Conservation (phyloP, 2,113 vertebrate species). For the Crotalus tigris region DNA sequence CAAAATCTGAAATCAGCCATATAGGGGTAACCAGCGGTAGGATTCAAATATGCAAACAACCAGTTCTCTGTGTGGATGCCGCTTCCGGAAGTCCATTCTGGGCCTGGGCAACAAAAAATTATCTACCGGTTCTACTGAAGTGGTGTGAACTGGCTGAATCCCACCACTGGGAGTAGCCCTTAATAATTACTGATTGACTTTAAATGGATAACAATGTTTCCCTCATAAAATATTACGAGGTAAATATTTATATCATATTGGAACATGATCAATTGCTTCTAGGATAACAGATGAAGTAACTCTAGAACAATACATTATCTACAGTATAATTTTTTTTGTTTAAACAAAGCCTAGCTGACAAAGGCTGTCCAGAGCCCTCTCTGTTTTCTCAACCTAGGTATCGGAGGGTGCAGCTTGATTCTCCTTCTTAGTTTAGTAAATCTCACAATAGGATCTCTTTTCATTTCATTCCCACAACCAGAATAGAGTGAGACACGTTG, state of each 20-base stretch:
- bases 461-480: neutral
- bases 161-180: neutral
- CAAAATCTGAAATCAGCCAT: neutral
- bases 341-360: neutral
- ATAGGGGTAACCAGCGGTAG: neutral
- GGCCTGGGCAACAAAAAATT: too few species aligned
- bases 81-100: too few species aligned
- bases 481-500: neutral
- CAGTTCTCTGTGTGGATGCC: too few species aligned
- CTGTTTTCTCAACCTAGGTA: neutral
- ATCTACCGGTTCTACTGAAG: too few species aligned
- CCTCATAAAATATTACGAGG: neutral
- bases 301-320: neutral
- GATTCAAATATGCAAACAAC: too few species aligned
- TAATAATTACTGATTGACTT: neutral
- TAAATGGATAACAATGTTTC: neutral
- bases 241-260: neutral
- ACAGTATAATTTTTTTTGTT: neutral
- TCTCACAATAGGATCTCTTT: neutral
- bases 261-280: neutral
- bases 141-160: too few species aligned
- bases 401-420: neutral
- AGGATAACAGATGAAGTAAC: constrained; percentile 7
- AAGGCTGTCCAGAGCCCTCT: neutral
- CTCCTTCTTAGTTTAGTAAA: neutral